Conservation (phyloP, 2,797 vertebrate species). For the Alca torda region DNA sequence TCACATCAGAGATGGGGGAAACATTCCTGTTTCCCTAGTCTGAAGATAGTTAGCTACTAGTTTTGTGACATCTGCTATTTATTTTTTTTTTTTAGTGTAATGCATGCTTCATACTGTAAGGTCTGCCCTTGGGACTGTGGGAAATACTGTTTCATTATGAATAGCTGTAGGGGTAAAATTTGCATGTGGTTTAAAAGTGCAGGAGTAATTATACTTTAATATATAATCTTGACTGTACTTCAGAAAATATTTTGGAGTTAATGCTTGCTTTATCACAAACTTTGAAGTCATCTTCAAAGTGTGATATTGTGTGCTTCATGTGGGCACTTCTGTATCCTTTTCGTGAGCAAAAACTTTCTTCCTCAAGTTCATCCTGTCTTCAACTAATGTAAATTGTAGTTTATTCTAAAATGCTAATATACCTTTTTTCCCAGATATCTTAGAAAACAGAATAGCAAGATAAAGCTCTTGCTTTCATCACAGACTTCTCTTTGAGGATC, state of each 20-base stretch:
- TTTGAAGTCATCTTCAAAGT: conserved; percentile 54
- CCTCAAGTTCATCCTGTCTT: neutral
- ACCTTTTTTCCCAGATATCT: neutral
- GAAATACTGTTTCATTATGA: conserved; percentile 38
- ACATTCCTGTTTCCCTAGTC: neutral
- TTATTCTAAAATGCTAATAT: neutral
- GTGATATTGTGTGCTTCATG: conserved; percentile 10
- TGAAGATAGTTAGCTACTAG: conserved; percentile 14
- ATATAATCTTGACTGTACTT: conserved; percentile 7
- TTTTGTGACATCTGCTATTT: neutral
- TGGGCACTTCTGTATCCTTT: conserved; percentile 32
- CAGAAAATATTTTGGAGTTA: neutral
- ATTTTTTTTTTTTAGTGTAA: neutral
- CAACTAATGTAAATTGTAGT: neutral
- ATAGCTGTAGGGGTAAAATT: conserved; percentile 56
- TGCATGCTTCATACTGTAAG: neutral
- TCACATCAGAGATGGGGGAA: neutral
- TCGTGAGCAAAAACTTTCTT: neutral
- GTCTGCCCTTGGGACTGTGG: conserved; percentile 50
- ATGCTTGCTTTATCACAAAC: conserved; percentile 38
- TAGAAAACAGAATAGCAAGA: neutral
- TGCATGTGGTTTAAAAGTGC: conserved; percentile 53
- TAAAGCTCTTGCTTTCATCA: neutral
- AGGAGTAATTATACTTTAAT: conserved; percentile 49
- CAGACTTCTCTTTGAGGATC: neutral